Evolutionary conservation across 2,888 invertebrate species (phyloP), one percentile per base, ranked within the genome.

Genomic region (Cartodere bifasciata): DNA sequence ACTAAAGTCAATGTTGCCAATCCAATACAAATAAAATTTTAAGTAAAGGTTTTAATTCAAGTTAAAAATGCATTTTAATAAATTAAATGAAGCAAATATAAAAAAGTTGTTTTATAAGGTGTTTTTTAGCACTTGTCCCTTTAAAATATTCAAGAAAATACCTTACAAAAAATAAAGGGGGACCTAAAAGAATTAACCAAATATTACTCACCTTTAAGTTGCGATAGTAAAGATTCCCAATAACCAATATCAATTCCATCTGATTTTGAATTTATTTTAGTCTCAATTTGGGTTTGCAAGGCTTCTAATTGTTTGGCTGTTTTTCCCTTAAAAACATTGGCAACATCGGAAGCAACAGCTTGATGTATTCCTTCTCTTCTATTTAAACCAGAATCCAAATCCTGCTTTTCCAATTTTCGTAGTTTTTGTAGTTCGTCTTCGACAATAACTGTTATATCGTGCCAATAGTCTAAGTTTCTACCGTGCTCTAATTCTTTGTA

Each of bases 201-300:
- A 2, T 25, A 12, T 11, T 3, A 25, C n/a, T n/a, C n/a, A n/a
- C 75, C 75, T 65, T 90, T 91, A 6, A 98, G 66, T 57, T 94
- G 91, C n/a, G 87, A 87, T 17, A 94, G 67, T 40, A 98, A 63
- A 27, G 88, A 87, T 65, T 98, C 97, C 97, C 97, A 98, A 62
- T 95, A 98, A 25, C 90, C 88, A 39, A 95, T 82, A 64, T 97
- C 97, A 25, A 94, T 79, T 10, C 91, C 92, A 61, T 87, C 91
- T 24, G 75, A 75, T 39, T 81, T 76, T 1, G 81, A 79, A 45
- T 70, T 70, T 37, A 95, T 82, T 65, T 94, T 95, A 10, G 65
- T 65, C 58, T 86, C 85, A 48, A 98, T 92, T 56, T 85, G 80
- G 14, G 66, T 62, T 52, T 88, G 85, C 43, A 98, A 63, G 32